A percentile compares a stretch with the other conserved stretches of the same genome.
Conservation (phyloP, 2,888 invertebrate genomes). For the Philereme vetulata region DNA sequence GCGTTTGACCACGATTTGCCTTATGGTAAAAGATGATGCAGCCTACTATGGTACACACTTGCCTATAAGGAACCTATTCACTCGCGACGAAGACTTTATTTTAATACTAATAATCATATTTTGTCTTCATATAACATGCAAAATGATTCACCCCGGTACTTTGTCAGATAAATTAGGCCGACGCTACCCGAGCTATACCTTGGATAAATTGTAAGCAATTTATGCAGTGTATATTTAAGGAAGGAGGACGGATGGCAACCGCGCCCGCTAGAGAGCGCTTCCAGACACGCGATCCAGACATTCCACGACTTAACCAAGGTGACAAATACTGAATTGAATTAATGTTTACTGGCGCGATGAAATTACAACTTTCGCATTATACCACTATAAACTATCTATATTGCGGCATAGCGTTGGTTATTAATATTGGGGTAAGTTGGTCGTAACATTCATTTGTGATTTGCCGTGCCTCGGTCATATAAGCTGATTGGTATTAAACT, state of each 20-base stretch:
- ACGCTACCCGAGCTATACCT: conserved; percentile 1
- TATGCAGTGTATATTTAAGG: conserved; percentile 73
- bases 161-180: no score
- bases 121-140: no score
- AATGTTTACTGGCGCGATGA: conserved; percentile 67
- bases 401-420: conserved; percentile 31
- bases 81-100: no score
- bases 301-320: conserved; percentile 72
- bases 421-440: conserved; percentile 26
- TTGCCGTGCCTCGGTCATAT: conserved; percentile 12
- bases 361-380: conserved; percentile 62
- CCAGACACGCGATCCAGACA: conserved; percentile 75
- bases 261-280: conserved; percentile 41
- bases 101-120: no score
- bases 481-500: conserved; percentile 5
- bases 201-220: conserved; percentile 63
- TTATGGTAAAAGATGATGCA: no score
- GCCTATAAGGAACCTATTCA: no score
- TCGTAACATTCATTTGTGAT: conserved; percentile 24
- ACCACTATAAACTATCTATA: conserved; percentile 45
- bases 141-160: no score
- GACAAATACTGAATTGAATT: conserved; percentile 79
- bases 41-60: no score
- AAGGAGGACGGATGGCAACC: conserved; percentile 60
- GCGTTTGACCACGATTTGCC: no score